Evolutionary conservation across 2,888 invertebrate species (phyloP), one percentile per base, ranked within the genome.

Genomic region (Coleophora flavipennella): DNA sequence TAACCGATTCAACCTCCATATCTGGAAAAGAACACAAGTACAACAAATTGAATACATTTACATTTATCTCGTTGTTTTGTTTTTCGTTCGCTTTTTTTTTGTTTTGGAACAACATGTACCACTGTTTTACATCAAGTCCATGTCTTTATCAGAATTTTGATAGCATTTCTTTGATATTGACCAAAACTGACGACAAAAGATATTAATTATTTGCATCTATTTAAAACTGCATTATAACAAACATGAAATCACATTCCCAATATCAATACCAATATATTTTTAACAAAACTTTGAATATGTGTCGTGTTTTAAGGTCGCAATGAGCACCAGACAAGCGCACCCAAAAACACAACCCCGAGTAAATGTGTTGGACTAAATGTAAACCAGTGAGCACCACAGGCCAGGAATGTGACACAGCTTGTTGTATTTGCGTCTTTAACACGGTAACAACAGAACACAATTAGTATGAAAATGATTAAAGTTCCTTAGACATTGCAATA

Each of bases 21-120:
- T 81, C 84, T 84, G 84, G 71, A 83, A 84, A 84, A 84, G 83
- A 83, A 83, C 83, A 83, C 84, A 84, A 84, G 83, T 84, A 84
- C 84, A 84, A 84, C 83, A 83, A 81, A 76, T 77, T 83, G 75
- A 84, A 81, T 81, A 83, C 66, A 70, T 68, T 71, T 63, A 51
- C 46, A 55, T 50, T 51, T 46, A 40, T 43, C 14, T 37, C 41
- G 35, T 39, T 42, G 40, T 42, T 53, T 43, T 52, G 44, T 44
- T 45, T 44, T 50, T 47, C 45, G 20, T 50, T 49, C 44, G 41
- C 20, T 20, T 46, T 40, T 41, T 35, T 54, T 53, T 57, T 44
- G 51, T 60, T 62, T 64, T 60, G 57, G 44, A 51, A 53, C 64
- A 60, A 66, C 67, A 70, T 68, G 75, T 66, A 70, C 74, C 72